Evolutionary conservation across 2,888 invertebrate genomes (phyloP).

Genomic region (Psylliodes chrysocephalus): DNA sequence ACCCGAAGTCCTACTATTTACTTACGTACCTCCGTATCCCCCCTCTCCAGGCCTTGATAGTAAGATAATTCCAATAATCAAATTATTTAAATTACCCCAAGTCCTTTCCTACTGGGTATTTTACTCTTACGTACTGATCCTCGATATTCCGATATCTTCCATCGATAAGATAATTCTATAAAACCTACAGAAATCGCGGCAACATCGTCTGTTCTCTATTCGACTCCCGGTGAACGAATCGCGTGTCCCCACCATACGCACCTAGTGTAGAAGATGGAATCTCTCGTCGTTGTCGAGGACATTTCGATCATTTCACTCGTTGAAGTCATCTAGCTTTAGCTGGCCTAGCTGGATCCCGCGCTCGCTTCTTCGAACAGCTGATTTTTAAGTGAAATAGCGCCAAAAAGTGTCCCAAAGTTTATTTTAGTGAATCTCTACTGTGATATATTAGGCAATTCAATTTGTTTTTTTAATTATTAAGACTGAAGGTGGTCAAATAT

Average conservation of each 20-base stretch:
- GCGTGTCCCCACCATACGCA: neutral
- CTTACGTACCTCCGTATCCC: too few species aligned
- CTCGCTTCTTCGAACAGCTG: too few species aligned
- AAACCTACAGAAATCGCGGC: neutral
- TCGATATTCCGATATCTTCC: too few species aligned
- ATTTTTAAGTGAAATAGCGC: neutral
- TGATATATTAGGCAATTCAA: conserved; percentile 26
- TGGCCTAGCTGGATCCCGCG: too few species aligned
- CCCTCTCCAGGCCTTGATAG: too few species aligned
- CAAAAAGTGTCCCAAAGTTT: neutral
- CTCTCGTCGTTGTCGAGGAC: neutral
- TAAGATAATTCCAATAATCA: too few species aligned
- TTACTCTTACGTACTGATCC: too few species aligned
- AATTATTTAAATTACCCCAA: too few species aligned
- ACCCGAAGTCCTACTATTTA: too few species aligned
- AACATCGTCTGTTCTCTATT: neutral
- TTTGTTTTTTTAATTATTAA: neutral
- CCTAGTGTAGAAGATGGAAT: neutral
- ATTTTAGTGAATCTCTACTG: conserved; percentile 27
- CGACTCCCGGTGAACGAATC: neutral
- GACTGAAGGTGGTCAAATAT: conserved; percentile 14
- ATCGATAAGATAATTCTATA: neutral
- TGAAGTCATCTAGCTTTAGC: neutral
- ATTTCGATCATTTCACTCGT: neutral
- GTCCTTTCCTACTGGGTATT: too few species aligned